phyloP scores from a whole-genome alignment of 1,140 invertebrate species.

The Amyelois transitella region DNA sequence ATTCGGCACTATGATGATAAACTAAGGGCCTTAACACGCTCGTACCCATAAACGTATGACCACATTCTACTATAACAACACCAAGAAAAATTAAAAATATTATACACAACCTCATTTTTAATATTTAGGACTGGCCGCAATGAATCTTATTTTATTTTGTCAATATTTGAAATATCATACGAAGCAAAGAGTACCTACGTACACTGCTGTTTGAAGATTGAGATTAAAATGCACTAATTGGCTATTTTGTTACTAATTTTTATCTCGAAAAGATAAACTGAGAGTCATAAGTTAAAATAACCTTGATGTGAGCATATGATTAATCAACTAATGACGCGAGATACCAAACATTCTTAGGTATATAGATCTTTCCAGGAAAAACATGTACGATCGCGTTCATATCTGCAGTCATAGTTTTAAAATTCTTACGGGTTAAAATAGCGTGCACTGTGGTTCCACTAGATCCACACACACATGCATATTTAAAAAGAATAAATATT shows the following conservation, averaged over 20 bases:
- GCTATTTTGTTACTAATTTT: background rate
- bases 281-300: background rate
- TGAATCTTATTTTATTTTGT: too few species aligned
- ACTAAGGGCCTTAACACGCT: conserved; percentile 18
- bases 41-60: conserved; percentile 27
- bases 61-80: conserved; percentile 17
- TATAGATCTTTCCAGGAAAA: too few species aligned
- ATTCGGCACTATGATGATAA: conserved; percentile 17
- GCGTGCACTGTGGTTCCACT: too few species aligned
- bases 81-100: conserved; percentile 8
- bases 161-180: too few species aligned
- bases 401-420: too few species aligned
- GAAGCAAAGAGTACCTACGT: too few species aligned
- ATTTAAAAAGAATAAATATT: too few species aligned
- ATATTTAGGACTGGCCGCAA: background rate
- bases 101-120: conserved; percentile 9
- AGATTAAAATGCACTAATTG: too few species aligned
- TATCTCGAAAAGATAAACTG: background rate
- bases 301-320: background rate
- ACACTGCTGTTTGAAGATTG: too few species aligned
- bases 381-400: too few species aligned
- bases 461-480: too few species aligned
- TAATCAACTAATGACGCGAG: background rate
- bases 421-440: too few species aligned
- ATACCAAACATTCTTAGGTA: background rate